These are phyloP conservation scores for Prunella himalayana DNA, from an alignment of 2,113 vertebrate genomes.

Conservation along the genomic window DNA sequence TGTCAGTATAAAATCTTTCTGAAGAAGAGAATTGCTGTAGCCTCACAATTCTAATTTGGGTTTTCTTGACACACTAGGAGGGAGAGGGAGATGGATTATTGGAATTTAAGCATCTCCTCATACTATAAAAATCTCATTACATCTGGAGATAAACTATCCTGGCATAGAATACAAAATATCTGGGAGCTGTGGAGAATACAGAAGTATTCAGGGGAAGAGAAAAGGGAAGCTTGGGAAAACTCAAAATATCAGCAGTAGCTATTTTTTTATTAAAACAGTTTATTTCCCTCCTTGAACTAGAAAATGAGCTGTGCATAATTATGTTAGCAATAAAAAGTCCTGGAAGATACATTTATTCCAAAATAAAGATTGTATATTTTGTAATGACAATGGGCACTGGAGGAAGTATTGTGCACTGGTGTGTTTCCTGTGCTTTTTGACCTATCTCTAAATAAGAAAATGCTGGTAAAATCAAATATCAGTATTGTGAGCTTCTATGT, in stretches of 20 bases:
- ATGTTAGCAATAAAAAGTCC: neutral
- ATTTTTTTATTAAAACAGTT: neutral
- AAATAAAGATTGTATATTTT: neutral
- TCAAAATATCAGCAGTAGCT: neutral
- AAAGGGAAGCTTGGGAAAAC: neutral
- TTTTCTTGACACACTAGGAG: neutral
- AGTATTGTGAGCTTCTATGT: neutral
- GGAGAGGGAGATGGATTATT: neutral
- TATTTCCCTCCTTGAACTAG: neutral
- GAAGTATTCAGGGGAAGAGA: neutral
- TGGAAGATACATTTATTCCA: neutral
- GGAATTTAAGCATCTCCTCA: neutral
- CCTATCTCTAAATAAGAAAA: neutral
- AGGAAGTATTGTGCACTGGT: neutral
- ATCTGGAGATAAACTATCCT: neutral
- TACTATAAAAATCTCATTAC: neutral
- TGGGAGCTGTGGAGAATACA: neutral
- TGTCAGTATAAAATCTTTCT: neutral
- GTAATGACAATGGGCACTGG: neutral
- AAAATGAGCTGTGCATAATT: neutral
- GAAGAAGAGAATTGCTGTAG: neutral
- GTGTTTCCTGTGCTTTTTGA: neutral
- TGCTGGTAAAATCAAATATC: neutral
- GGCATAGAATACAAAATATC: neutral
- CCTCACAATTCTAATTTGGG: neutral